phyloP scores from a whole-genome alignment of 2,113 vertebrate species.

The Rostratula benghalensis region DNA sequence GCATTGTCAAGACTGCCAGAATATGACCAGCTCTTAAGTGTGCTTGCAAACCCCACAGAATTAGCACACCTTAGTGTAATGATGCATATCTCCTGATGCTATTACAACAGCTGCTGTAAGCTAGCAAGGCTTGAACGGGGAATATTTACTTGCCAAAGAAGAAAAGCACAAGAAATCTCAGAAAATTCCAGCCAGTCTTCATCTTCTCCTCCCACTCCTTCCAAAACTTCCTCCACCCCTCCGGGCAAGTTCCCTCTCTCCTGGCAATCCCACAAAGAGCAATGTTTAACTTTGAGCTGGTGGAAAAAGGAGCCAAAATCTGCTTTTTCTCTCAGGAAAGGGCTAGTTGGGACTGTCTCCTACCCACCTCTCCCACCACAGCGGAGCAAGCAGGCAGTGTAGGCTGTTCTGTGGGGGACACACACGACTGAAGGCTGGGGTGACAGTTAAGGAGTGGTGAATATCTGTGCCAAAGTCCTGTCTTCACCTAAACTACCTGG shows the following conservation, averaged over 20 bases:
- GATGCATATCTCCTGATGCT: background rate
- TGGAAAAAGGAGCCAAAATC: background rate
- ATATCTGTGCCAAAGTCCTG: background rate
- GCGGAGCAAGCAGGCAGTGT: background rate
- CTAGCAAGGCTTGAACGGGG: background rate
- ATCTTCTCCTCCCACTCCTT: background rate
- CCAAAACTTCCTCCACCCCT: background rate
- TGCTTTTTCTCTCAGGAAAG: fast-evolving
- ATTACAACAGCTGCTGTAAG: background rate
- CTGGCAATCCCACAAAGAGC: background rate
- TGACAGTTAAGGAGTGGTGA: background rate
- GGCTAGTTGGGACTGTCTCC: background rate
- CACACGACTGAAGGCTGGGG: background rate
- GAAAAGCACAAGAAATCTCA: background rate
- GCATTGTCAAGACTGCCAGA: background rate
- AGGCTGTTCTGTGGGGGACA: background rate
- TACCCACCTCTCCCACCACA: background rate
- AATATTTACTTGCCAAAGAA: background rate
- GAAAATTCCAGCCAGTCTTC: background rate
- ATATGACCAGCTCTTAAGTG: background rate
- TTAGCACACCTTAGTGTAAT: background rate
- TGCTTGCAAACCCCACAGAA: constrained; percentile 9
- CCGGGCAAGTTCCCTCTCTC: background rate
- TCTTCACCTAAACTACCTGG: background rate
- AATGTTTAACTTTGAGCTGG: background rate